Conservation (phyloP, 2,797 vertebrate genomes). For the Phrynocephalus vlangalii region DNA sequence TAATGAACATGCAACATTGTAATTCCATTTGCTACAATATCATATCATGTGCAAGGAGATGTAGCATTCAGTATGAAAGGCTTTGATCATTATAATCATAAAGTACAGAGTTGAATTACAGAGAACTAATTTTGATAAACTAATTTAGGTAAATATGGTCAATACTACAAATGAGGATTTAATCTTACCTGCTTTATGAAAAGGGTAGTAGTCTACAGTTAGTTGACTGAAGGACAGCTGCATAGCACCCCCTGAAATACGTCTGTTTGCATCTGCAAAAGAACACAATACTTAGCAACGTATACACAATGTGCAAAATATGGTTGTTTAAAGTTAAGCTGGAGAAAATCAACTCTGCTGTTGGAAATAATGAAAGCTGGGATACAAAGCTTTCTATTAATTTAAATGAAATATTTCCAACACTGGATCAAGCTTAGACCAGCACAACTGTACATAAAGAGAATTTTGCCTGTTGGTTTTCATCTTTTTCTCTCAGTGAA, state of each 20-base stretch:
- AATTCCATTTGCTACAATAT: slow-evolving; percentile 2
- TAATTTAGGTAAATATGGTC: not conserved
- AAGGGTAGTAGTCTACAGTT: slow-evolving; percentile 97
- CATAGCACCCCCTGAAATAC: slow-evolving; percentile 95
- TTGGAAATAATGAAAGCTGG: too few relatives aligned
- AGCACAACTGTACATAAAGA: too few relatives aligned
- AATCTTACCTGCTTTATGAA: slow-evolving; percentile 92
- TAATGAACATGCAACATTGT: slow-evolving; percentile 22
- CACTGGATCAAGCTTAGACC: too few relatives aligned
- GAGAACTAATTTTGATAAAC: slow-evolving; percentile 10
- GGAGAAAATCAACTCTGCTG: too few relatives aligned
- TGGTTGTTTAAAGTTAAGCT: too few relatives aligned
- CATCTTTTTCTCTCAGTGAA: too few relatives aligned
- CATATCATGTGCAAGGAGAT: not conserved
- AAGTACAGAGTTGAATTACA: not conserved
- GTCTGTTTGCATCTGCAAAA: slow-evolving; percentile 85
- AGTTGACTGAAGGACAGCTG: slow-evolving; percentile 96
- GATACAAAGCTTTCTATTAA: too few relatives aligned
- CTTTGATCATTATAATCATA: not conserved
- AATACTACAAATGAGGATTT: slow-evolving; percentile 16
- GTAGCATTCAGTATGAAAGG: not conserved
- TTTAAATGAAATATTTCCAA: too few relatives aligned
- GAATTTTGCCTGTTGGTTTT: too few relatives aligned
- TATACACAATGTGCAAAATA: too few relatives aligned
- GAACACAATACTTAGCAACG: slow-evolving; percentile 29